phyloP scores from a whole-genome alignment of 2,113 vertebrate genomes.

The Lasiurus borealis region DNA sequence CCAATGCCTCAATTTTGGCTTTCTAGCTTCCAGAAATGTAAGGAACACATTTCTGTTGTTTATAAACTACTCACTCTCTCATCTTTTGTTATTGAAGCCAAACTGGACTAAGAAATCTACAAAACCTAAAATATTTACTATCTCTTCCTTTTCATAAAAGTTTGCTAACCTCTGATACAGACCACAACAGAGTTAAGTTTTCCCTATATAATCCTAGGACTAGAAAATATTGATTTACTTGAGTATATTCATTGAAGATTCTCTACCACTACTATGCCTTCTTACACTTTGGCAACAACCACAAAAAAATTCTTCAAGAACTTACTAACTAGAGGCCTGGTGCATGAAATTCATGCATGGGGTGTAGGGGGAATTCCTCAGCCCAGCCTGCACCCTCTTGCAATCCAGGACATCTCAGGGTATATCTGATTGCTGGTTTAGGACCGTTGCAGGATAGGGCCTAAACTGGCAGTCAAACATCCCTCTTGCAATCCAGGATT shows the following conservation, averaged over 20 bases:
- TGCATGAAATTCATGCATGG: no score
- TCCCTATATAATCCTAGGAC: background rate
- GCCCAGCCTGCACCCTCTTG: no score
- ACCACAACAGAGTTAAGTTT: background rate
- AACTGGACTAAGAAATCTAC: background rate
- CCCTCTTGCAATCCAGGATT: no score
- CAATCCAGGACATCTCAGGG: no score
- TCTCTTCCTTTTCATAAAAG: background rate
- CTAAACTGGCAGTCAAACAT: no score
- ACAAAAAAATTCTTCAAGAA: background rate
- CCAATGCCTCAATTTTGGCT: background rate
- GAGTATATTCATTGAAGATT: background rate
- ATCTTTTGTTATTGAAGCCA: background rate
- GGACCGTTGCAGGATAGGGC: no score
- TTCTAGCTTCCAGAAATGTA: background rate
- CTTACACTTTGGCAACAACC: background rate
- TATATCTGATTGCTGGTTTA: no score
- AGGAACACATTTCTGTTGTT: background rate
- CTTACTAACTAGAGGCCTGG: background rate
- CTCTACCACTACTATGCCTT: background rate
- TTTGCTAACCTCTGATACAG: background rate
- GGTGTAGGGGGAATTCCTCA: no score
- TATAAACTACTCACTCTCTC: background rate
- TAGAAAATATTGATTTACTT: background rate
- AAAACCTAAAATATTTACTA: background rate